These are phyloP conservation scores for Mus caroli DNA, from an alignment of 2,797 vertebrate genomes.

Conservation along the genomic window DNA sequence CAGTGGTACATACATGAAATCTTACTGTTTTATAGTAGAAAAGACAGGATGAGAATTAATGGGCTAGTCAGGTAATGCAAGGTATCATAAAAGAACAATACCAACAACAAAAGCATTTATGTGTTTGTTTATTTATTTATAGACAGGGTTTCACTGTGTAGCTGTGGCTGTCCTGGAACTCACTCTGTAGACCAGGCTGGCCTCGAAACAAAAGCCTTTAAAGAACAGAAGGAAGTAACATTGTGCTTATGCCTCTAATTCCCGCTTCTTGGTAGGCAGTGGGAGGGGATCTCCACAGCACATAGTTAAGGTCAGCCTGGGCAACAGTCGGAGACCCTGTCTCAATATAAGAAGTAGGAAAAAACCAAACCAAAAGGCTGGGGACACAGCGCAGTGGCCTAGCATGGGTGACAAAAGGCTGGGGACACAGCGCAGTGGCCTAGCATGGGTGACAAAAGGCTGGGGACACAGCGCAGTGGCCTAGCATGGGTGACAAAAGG, in stretches of 20 bases:
- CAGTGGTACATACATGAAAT: background rate
- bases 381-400: background rate
- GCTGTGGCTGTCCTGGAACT: background rate
- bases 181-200: background rate
- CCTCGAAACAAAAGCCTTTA: background rate
- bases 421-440: no score
- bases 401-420: background rate
- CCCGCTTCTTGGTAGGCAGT: background rate
- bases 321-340: background rate
- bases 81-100: background rate
- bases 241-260: background rate
- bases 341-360: background rate
- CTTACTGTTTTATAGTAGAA: conserved; percentile 9
- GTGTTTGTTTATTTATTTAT: background rate
- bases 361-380: background rate
- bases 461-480: background rate
- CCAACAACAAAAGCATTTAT: background rate
- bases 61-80: background rate
- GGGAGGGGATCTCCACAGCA: background rate
- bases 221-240: conserved; percentile 28
- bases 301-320: background rate
- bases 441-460: background rate
- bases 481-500: no score
- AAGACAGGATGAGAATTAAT: background rate
- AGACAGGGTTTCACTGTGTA: background rate